Evolutionary conservation across 35 echinoderm and acorn worm species (phyloP), one percentile per base, ranked within the genome.

Genomic region (Lytechinus variegatus): DNA sequence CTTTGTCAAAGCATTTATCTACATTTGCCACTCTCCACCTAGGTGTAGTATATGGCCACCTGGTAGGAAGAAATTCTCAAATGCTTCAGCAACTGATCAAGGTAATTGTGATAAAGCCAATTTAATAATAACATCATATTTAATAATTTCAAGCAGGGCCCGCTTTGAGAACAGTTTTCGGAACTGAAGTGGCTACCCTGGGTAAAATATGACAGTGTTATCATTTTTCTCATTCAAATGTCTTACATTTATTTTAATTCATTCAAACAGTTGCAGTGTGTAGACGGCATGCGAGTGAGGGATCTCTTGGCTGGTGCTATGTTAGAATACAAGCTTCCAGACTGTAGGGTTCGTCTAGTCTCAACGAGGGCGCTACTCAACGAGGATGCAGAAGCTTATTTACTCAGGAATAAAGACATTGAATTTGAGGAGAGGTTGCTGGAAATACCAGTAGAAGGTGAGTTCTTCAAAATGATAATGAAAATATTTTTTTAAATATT

Each of bases 351-450:
- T 27, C 95, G 96, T 90, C 87, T 96, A 28, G 92, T 91, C 10
- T 27, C 56, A 0, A 97, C 95, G 9, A 95, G 89, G 90, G 97
- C 97, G 54, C 94, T 96, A 0, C 54, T 97, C 4, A 97, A 97
- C 95, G 97, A 95, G 27, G 97, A 97, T 95, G 97, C 97, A 33
- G 97, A 97, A 55, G 97, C 97, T 24, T 92, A 27, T 61, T 72
- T 97, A 28, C 86, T 97, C 13, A 44, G 61, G 89, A 94, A 94
- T 86, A 94, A 94, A 89, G 89, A 97, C 16, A 95, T 97, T 12
- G 54, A 92, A 14, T 96, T 97, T 95, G 96, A 97, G 91, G 97
- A 97, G 94, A 51, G 94, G 54, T 86, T 95, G 61, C 58, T 95
- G 86, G 60, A 86, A 87, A 95, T 95, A 52, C 58, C 94, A 14